Evolutionary conservation across 1,140 invertebrate species (phyloP).

Genomic region (Hermetia illucens): DNA sequence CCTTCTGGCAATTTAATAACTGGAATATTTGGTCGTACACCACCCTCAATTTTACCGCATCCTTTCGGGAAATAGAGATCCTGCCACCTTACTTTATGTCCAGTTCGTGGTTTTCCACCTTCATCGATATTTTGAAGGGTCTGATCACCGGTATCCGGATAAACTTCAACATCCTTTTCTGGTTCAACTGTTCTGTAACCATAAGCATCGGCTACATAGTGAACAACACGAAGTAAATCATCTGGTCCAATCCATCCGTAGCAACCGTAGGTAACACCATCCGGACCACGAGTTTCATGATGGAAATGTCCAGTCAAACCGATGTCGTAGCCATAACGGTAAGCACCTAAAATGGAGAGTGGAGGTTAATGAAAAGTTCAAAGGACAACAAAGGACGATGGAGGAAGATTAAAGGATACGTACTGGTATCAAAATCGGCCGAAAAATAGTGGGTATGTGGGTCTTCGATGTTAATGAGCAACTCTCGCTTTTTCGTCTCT

Average conservation of each 20-base stretch:
- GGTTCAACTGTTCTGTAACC: constrained; percentile 58
- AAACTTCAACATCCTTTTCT: constrained; percentile 51
- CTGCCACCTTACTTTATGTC: constrained; percentile 40
- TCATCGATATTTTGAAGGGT: constrained; percentile 11
- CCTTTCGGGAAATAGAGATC: constrained; percentile 45
- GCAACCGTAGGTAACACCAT: constrained; percentile 63
- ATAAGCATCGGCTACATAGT: constrained; percentile 63
- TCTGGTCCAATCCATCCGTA: constrained; percentile 60
- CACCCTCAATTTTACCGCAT: constrained; percentile 35
- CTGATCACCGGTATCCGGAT: constrained; percentile 29
- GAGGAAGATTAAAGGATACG: too few relatives aligned
- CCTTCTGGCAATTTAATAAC: constrained; percentile 15
- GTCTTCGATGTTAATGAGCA: too few relatives aligned
- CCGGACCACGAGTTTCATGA: constrained; percentile 54
- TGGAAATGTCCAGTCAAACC: constrained; percentile 58
- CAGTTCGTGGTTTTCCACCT: constrained; percentile 34
- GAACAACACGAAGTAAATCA: constrained; percentile 46
- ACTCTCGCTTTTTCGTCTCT: too few relatives aligned
- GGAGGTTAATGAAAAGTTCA: constrained; percentile 1
- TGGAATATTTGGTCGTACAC: constrained; percentile 19
- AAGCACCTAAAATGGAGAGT: constrained; percentile 47
- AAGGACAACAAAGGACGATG: neutral
- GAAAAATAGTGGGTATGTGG: too few relatives aligned
- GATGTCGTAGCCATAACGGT: constrained; percentile 59
- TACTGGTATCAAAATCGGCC: too few relatives aligned